Conservation (phyloP, 2,797 vertebrate genomes). For the Gymnocypris eckloni region DNA sequence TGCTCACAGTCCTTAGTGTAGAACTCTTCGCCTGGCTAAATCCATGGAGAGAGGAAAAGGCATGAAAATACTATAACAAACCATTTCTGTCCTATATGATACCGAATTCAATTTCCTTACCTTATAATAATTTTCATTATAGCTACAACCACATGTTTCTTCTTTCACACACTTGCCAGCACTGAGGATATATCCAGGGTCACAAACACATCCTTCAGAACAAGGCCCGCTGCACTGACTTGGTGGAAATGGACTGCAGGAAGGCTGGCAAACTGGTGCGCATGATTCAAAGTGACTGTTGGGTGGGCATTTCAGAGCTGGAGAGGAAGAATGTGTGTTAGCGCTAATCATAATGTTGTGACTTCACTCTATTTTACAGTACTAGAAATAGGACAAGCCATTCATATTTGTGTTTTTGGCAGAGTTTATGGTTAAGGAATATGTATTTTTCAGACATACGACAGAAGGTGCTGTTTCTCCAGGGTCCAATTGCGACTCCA, state of each 20-base stretch:
- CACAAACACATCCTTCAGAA: conserved; percentile 77
- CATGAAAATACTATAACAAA: neutral
- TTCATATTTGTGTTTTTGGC: neutral
- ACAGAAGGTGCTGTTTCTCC: conserved; percentile 79
- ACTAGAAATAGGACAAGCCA: neutral
- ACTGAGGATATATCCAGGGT: conserved; percentile 76
- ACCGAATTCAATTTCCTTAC: conserved; percentile 45
- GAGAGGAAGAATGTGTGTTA: conserved; percentile 11
- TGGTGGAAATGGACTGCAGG: conserved; percentile 66
- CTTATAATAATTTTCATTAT: conserved; percentile 76
- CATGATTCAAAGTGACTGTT: conserved; percentile 81
- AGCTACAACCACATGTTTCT: conserved; percentile 71
- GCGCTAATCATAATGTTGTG: neutral
- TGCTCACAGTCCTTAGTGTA: conserved; percentile 74
- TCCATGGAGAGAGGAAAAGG: conserved; percentile 34
- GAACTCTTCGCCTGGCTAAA: conserved; percentile 79
- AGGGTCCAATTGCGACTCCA: conserved; percentile 71
- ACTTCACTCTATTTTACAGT: neutral
- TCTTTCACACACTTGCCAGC: conserved; percentile 72
- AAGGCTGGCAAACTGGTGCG: conserved; percentile 75
- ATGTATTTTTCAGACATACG: conserved; percentile 64
- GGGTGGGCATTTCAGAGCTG: conserved; percentile 72
- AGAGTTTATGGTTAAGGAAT: neutral
- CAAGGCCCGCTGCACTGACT: conserved; percentile 69
- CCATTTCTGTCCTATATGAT: neutral